These are phyloP conservation scores for Diadromus collaris DNA, from an alignment of 2,888 invertebrate species.

Conservation along the genomic window DNA sequence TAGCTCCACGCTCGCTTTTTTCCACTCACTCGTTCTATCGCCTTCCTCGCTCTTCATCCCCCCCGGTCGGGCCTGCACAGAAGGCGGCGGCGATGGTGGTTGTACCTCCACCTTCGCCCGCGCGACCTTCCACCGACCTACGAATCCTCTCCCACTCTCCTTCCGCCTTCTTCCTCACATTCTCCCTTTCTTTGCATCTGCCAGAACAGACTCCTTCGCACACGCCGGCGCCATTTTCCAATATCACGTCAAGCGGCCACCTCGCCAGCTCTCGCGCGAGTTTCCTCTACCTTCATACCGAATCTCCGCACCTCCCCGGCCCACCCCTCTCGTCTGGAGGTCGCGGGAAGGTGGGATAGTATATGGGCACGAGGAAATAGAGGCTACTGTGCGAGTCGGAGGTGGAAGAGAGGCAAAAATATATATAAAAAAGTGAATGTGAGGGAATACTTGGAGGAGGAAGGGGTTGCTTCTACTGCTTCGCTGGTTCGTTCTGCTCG, in stretches of 20 bases:
- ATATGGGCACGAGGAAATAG: conserved; percentile 56
- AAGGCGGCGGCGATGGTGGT: conserved; percentile 53
- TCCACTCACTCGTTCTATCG: conserved; percentile 49
- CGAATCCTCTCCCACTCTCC: conserved; percentile 45
- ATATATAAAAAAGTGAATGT: conserved; percentile 52
- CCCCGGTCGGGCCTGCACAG: conserved; percentile 33
- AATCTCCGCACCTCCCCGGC: conserved; percentile 58
- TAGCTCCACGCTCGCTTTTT: conserved; percentile 45
- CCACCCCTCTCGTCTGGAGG: conserved; percentile 56
- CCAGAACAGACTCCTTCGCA: conserved; percentile 68
- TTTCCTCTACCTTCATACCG: conserved; percentile 49
- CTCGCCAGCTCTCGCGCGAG: conserved; percentile 62
- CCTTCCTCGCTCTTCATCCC: conserved; percentile 37
- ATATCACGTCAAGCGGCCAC: conserved; percentile 76
- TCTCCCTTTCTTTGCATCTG: conserved; percentile 51
- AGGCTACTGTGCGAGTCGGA: conserved; percentile 45
- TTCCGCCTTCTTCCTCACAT: conserved; percentile 62
- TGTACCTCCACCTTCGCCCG: conserved; percentile 49
- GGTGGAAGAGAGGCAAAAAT: conserved; percentile 34
- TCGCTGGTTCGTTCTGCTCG: conserved; percentile 42
- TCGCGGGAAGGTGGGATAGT: conserved; percentile 34
- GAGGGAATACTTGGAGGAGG: conserved; percentile 52
- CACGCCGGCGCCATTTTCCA: conserved; percentile 79
- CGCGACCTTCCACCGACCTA: conserved; percentile 55
- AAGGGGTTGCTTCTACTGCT: conserved; percentile 56